phyloP scores from a whole-genome alignment of 2,888 invertebrate species.

The Pyrrhosoma nymphula region DNA sequence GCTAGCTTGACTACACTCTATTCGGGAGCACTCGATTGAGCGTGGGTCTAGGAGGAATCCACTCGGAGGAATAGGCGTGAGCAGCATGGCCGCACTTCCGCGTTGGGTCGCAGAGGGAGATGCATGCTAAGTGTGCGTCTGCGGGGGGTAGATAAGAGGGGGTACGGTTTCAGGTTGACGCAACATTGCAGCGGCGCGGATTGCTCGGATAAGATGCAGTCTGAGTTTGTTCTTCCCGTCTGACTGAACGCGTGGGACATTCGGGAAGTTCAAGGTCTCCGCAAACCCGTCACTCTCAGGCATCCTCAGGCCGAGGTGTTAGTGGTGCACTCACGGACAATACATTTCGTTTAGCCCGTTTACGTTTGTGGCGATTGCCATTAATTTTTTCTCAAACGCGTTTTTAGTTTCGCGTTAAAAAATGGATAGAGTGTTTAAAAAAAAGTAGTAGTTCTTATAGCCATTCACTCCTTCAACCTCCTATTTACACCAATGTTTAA shows the following conservation, averaged over 20 bases:
- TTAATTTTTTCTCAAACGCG: no score
- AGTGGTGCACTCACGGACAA: no score
- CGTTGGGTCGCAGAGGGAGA: background rate
- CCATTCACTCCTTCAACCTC: no score
- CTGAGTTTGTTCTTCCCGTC: background rate
- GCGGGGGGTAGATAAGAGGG: background rate
- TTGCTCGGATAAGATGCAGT: background rate
- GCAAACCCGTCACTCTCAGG: no score
- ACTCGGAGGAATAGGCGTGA: conserved; percentile 13
- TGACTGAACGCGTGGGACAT: background rate
- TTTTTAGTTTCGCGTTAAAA: no score
- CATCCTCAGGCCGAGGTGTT: no score
- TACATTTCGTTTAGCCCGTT: no score
- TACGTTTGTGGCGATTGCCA: no score
- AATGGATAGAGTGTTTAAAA: no score
- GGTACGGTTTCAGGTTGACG: background rate
- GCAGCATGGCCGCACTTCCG: background rate
- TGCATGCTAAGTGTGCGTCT: background rate
- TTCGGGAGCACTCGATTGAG: background rate
- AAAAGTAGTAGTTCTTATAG: no score
- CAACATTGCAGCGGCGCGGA: background rate
- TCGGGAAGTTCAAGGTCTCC: background rate
- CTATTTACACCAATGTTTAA: no score
- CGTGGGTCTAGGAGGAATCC: no score
- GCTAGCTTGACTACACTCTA: background rate